phyloP scores from a whole-genome alignment of 2,797 vertebrate genomes.

The Microchirus variegatus region DNA sequence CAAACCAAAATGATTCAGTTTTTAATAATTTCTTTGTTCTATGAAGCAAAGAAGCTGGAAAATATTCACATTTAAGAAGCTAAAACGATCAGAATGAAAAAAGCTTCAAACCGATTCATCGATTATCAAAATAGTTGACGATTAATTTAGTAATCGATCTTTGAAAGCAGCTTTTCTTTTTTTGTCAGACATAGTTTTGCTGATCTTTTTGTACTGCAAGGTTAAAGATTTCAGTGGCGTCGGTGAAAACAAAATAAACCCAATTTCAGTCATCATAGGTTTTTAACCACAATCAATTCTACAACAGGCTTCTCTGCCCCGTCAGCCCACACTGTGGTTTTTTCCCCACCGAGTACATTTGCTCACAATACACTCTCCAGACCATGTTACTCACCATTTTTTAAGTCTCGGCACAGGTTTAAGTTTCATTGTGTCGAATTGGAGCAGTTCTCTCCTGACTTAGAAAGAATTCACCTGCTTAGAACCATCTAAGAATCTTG shows the following conservation, averaged over 20 bases:
- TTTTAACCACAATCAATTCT: constrained; percentile 10
- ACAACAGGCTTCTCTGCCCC: constrained; percentile 14
- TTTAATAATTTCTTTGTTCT: too few species aligned
- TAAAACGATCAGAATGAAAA: too few species aligned
- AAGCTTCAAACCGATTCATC: too few species aligned
- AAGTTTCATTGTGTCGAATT: not conserved
- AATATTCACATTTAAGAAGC: too few species aligned
- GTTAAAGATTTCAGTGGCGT: constrained; percentile 38
- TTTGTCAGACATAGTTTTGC: not conserved
- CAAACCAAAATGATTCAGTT: too few species aligned
- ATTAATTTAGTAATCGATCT: too few species aligned
- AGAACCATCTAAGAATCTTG: not conserved
- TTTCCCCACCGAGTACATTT: constrained; percentile 10
- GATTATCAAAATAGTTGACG: too few species aligned
- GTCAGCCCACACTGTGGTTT: constrained; percentile 24
- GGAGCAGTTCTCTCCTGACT: not conserved
- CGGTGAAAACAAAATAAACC: constrained; percentile 32
- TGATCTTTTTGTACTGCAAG: constrained; percentile 21
- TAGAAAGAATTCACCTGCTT: constrained; percentile 13
- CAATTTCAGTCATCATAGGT: not conserved
- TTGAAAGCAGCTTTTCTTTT: not conserved
- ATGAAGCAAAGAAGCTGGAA: too few species aligned
- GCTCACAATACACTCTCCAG: constrained; percentile 21
- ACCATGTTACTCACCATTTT: not conserved
- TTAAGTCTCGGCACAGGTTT: too few species aligned